phyloP scores from a whole-genome alignment of 2,888 invertebrate genomes.

The Tipula helvola region DNA sequence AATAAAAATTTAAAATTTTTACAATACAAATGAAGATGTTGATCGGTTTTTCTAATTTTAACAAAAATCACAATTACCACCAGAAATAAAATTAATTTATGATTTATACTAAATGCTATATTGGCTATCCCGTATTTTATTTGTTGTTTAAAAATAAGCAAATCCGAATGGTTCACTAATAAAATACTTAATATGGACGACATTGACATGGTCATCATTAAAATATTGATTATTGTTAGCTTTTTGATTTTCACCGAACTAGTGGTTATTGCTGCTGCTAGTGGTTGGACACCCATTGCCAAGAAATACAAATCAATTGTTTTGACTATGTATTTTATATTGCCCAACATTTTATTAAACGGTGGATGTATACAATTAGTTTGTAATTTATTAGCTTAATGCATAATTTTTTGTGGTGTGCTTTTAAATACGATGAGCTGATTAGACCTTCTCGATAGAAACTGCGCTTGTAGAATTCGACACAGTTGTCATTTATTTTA shows the following conservation, averaged over 20 bases:
- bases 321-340: not conserved
- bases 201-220: not conserved
- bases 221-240: not conserved
- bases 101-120: not conserved
- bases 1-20: not conserved
- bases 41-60: not conserved
- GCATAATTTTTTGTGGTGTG: too few species aligned
- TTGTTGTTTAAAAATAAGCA: not conserved
- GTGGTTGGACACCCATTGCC: not conserved
- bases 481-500: too few species aligned
- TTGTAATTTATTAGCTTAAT: too few species aligned
- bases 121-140: not conserved
- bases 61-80: not conserved
- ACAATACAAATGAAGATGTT: not conserved
- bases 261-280: not conserved
- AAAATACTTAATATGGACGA: not conserved
- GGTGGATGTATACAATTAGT: too few species aligned
- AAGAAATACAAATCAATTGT: not conserved
- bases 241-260: not conserved
- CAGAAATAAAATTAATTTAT: not conserved
- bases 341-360: not conserved
- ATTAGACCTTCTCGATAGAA: too few species aligned
- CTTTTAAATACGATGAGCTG: too few species aligned
- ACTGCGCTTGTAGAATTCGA: too few species aligned
- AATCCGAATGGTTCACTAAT: not conserved